Conservation (phyloP, 2,888 invertebrate genomes). For the Catocala nupta region DNA sequence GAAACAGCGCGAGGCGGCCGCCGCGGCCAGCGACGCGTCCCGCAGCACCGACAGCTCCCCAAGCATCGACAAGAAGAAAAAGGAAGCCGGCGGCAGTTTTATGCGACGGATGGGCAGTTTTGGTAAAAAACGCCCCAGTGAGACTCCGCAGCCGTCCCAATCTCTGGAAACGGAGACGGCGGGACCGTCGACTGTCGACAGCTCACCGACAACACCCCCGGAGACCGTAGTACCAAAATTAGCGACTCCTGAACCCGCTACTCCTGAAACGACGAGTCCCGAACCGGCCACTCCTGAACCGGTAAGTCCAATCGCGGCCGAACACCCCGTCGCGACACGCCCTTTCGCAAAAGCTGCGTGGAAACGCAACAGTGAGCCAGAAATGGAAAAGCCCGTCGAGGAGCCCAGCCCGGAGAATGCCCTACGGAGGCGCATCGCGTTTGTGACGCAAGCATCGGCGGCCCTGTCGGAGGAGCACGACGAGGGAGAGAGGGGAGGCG, state of each 20-base stretch:
- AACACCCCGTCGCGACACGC: slow-evolving; percentile 83
- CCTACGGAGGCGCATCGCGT: slow-evolving; percentile 82
- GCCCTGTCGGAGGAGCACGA: slow-evolving; percentile 85
- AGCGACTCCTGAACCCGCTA: slow-evolving; percentile 21
- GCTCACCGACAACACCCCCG: slow-evolving; percentile 30
- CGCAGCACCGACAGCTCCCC: slow-evolving; percentile 78
- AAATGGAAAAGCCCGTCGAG: slow-evolving; percentile 80
- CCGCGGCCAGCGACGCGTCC: slow-evolving; percentile 68
- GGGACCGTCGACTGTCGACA: slow-evolving; percentile 43
- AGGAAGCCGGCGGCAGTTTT: slow-evolving; percentile 65
- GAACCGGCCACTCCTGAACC: slow-evolving; percentile 59
- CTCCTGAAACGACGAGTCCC: slow-evolving; percentile 44
- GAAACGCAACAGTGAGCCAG: slow-evolving; percentile 74
- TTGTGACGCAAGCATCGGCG: slow-evolving; percentile 85
- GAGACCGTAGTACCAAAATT: slow-evolving; percentile 33
- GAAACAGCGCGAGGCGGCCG: slow-evolving; percentile 73
- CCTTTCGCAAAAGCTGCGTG: slow-evolving; percentile 87
- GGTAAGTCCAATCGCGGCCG: slow-evolving; percentile 77
- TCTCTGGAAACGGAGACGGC: slow-evolving; percentile 50
- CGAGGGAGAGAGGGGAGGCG: slow-evolving; percentile 75
- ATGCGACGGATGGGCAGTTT: slow-evolving; percentile 80
- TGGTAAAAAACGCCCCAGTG: slow-evolving; percentile 72
- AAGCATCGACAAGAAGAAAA: slow-evolving; percentile 75
- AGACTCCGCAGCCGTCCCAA: slow-evolving; percentile 56
- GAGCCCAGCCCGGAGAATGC: slow-evolving; percentile 81